Conservation (phyloP, 2,113 vertebrate genomes). For the Anhinga anhinga region DNA sequence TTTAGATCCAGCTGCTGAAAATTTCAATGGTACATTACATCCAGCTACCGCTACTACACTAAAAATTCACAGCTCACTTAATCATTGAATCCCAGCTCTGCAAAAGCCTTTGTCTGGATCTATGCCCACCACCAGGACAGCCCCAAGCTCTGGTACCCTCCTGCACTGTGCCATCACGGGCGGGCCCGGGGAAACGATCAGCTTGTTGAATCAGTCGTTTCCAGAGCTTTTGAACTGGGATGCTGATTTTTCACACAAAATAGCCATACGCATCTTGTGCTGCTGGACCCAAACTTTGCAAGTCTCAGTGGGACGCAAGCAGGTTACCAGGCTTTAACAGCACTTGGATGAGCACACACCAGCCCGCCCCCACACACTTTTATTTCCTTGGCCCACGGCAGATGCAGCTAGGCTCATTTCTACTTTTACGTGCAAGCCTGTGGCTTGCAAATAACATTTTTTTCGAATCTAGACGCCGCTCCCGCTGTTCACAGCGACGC, state of each 20-base stretch:
- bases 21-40: not conserved
- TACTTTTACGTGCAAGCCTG: not conserved
- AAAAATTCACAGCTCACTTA: not conserved
- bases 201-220: not conserved
- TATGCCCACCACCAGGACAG: not conserved
- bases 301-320: accelerated
- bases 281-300: not conserved
- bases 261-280: accelerated
- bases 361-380: not conserved
- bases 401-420: not conserved
- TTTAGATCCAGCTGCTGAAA: not conserved
- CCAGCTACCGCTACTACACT: not conserved
- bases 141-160: not conserved
- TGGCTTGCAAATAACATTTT: accelerated
- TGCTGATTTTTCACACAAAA: not conserved
- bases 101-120: not conserved
- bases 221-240: not conserved
- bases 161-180: accelerated
- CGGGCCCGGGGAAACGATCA: accelerated
- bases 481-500: not conserved
- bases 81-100: not conserved
- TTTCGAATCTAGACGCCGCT: not conserved
- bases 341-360: accelerated
- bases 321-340: not conserved
- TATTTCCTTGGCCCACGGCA: not conserved